phyloP scores from a whole-genome alignment of 2,888 invertebrate species.

The Carabus problematicus region DNA sequence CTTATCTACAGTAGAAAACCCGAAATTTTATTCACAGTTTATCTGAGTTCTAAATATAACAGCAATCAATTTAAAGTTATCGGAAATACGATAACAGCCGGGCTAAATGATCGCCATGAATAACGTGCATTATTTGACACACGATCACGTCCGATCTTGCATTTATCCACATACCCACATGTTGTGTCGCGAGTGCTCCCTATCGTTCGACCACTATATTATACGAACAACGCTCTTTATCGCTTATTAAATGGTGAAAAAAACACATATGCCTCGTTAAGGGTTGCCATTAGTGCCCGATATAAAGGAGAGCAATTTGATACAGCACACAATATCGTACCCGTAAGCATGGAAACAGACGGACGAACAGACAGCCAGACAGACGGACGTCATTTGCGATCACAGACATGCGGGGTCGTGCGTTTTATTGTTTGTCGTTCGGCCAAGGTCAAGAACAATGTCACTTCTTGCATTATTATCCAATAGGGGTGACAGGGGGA shows the following conservation, averaged over 20 bases:
- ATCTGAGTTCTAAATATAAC: slow-evolving; percentile 31
- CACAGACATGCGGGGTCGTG: slow-evolving; percentile 19
- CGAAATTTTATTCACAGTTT: slow-evolving; percentile 31
- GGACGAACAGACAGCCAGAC: slow-evolving; percentile 13
- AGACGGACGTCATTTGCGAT: slow-evolving; percentile 17
- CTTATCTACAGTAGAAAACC: slow-evolving; percentile 29
- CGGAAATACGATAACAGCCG: background rate
- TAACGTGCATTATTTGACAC: too few relatives aligned
- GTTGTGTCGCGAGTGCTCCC: too few relatives aligned
- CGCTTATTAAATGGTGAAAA: slow-evolving; percentile 25
- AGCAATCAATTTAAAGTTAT: slow-evolving; percentile 33
- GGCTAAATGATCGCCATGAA: too few relatives aligned
- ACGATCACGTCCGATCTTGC: background rate
- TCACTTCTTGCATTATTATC: slow-evolving; percentile 14
- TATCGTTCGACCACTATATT: slow-evolving; percentile 16
- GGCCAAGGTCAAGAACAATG: slow-evolving; percentile 24
- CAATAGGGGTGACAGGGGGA: too few relatives aligned
- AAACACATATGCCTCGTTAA: slow-evolving; percentile 31
- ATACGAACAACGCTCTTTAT: slow-evolving; percentile 24
- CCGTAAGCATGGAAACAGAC: slow-evolving; percentile 22
- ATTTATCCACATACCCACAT: too few relatives aligned
- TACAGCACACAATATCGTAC: slow-evolving; percentile 24
- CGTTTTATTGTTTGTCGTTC: slow-evolving; percentile 11
- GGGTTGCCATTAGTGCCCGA: slow-evolving; percentile 41
- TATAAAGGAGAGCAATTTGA: slow-evolving; percentile 31